Evolutionary conservation across 1,140 invertebrate genomes (phyloP).

Genomic region (Hesperophylax magnus): DNA sequence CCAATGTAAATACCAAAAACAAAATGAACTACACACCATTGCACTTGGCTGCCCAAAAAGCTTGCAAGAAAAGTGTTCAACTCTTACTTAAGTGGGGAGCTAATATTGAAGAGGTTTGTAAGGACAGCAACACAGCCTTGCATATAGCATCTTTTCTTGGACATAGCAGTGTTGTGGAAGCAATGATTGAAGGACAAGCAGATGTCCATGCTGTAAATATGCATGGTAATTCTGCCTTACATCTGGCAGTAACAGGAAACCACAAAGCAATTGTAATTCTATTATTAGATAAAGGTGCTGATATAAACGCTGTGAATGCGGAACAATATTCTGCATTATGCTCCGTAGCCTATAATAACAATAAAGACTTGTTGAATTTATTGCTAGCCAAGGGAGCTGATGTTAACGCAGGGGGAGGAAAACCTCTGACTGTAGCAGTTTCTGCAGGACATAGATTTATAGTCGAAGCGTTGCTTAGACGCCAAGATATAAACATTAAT

Average conservation of each 20-base stretch:
- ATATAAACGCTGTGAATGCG: background rate
- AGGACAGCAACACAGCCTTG: background rate
- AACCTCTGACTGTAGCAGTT: background rate
- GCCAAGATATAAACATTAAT: background rate
- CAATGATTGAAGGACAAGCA: background rate
- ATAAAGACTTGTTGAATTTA: background rate
- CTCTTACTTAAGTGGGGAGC: background rate
- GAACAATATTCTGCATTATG: background rate
- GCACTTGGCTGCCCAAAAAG: background rate
- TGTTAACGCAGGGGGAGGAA: background rate
- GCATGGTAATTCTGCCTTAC: too few relatives aligned
- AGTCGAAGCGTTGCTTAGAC: background rate
- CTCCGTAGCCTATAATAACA: background rate
- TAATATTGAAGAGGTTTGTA: background rate
- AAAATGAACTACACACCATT: background rate
- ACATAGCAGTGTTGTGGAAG: background rate
- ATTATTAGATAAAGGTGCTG: too few relatives aligned
- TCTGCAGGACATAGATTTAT: background rate
- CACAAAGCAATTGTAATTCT: too few relatives aligned
- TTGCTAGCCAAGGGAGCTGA: background rate
- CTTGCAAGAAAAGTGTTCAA: background rate
- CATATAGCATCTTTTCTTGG: background rate
- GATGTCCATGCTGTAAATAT: background rate
- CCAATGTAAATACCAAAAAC: background rate
- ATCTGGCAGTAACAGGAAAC: too few relatives aligned